Conservation (phyloP, 2,113 vertebrate genomes). For the Gulo gulo region DNA sequence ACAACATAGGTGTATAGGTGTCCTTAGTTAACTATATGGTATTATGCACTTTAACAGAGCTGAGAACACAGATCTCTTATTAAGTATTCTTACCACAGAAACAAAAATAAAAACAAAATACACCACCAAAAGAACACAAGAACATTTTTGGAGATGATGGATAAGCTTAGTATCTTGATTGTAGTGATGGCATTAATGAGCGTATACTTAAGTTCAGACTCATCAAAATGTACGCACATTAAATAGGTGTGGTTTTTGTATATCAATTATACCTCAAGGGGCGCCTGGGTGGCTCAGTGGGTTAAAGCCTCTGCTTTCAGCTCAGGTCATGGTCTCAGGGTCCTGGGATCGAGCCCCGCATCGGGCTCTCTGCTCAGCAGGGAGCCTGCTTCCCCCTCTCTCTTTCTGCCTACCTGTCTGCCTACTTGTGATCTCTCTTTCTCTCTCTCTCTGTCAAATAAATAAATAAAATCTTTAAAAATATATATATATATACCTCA, state of each 20-base stretch:
- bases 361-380: too few species aligned
- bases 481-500: too few species aligned
- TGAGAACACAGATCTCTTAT: background rate
- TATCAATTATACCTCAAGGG: background rate
- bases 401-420: too few species aligned
- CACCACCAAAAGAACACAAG: background rate
- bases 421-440: too few species aligned
- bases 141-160: background rate
- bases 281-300: too few species aligned
- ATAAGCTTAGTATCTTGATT: background rate
- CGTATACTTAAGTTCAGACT: background rate
- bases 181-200: background rate
- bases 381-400: too few species aligned
- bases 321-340: too few species aligned
- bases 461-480: too few species aligned
- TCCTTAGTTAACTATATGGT: background rate
- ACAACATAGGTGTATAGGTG: fast-evolving
- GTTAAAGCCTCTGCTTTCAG: too few species aligned
- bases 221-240: background rate
- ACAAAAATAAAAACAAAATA: background rate
- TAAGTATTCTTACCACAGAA: background rate
- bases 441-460: too few species aligned
- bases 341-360: too few species aligned
- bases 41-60: background rate
- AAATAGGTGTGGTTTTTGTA: background rate